Base-by-base conservation (phyloP, 2,113 vertebrate genomes). In the Percopsis transmontana region DNA sequence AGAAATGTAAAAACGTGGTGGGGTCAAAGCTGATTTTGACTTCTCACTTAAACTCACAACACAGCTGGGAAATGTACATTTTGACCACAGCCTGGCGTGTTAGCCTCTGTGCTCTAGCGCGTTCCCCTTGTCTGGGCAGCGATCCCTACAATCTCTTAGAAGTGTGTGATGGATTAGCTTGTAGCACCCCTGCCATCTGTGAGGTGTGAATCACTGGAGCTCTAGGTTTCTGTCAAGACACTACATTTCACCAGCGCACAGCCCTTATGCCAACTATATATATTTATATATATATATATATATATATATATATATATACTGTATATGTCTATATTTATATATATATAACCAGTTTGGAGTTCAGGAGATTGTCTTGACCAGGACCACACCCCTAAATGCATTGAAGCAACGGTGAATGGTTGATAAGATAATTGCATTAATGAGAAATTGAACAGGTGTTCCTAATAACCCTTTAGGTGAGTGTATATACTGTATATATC, bases 161-260 rank as follows among this genome's bases (percentile, higher is more conserved):
- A 38, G 21, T 19, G 55, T 44, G 58, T 83, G 76, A 83, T 82
- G 79, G 77, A 87, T 87, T 81, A 79, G 76, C 48, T 48, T 85
- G 76, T 67, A 88, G 81, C 86, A 68, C 77, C 82, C 77, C 83
- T 83, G 81, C 77, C 85, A 85, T 70, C 64, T 74, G 81, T 51
- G 40, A 23, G 57, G 64, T 64, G 72, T 65, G 70, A 80, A 73
- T 79, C 69, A 77, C 52, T 5, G 1, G 18, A 3, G 33, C 73
- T 69, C 60, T 10, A 18, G 58, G 55, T 70, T 62, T 42, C 24
- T 67, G 74, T 79, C 70, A 20, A 55, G 50, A 56, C 15, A 18
- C 20, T 18, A 23, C 58, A 39, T 38, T 59, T 42, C 41, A 56
- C 73, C 3, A 53, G 54, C 33, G 38, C 67, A 47, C 39, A 15